phyloP scores from a whole-genome alignment of 2,888 invertebrate genomes.

The Pherbina coryleti region DNA sequence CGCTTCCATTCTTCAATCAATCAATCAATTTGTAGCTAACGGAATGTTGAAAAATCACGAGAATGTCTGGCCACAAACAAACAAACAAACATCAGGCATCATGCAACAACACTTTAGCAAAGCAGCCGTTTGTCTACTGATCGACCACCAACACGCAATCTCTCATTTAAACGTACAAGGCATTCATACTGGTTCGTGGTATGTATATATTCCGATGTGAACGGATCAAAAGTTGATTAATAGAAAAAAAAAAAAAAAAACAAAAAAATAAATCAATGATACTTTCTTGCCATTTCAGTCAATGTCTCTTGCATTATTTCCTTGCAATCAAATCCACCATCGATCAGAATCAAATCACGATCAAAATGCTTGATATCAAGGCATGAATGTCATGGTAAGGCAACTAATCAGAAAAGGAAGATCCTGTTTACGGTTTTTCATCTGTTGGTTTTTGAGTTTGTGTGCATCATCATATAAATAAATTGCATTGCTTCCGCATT shows the following conservation, averaged over 20 bases:
- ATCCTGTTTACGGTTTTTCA: background rate
- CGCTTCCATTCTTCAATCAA: constrained; percentile 20
- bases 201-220: too few species aligned
- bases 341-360: background rate
- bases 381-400: background rate
- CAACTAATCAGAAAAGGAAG: background rate
- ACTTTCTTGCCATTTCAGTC: background rate
- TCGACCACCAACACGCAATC: too few species aligned
- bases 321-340: background rate
- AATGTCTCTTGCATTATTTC: background rate
- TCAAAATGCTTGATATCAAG: background rate
- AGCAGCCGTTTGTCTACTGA: background rate
- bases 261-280: background rate
- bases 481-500: constrained; percentile 13
- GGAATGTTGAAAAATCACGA: constrained; percentile 5
- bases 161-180: too few species aligned
- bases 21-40: background rate
- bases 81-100: background rate
- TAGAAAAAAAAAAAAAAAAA: background rate
- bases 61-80: background rate
- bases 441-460: background rate
- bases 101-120: background rate
- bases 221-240: too few species aligned
- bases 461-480: background rate
- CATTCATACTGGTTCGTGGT: too few species aligned